phyloP scores from a whole-genome alignment of 2,113 vertebrate species.

The Corvus hawaiiensis region DNA sequence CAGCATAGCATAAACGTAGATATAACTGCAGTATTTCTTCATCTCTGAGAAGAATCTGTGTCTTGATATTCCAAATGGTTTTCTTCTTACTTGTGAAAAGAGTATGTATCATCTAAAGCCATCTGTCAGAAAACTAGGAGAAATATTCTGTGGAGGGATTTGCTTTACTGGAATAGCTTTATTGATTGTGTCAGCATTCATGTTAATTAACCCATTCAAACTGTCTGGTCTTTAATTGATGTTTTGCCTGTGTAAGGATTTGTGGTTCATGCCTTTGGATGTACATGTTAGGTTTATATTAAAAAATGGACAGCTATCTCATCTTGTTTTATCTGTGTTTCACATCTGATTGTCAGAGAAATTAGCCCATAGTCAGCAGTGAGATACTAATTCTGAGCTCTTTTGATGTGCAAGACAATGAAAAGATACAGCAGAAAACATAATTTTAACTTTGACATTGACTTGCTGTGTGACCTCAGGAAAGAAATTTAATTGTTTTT shows the following conservation, averaged over 20 bases:
- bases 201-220: conserved; percentile 40
- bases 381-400: not conserved
- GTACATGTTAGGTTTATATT: not conserved
- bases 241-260: conserved; percentile 20
- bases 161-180: conserved; percentile 3
- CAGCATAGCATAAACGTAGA: not conserved
- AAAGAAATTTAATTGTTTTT: not conserved
- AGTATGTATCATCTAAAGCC: not conserved
- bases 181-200: conserved; percentile 40
- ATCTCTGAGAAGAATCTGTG: not conserved
- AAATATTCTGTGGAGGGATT: not conserved
- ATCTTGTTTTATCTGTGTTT: not conserved
- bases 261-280: not conserved
- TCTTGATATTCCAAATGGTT: not conserved
- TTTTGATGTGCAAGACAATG: not conserved
- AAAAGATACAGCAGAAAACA: not conserved
- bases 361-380: not conserved
- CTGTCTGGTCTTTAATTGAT: conserved; percentile 24
- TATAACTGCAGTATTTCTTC: not conserved
- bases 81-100: not conserved
- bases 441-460: not conserved
- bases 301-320: not conserved
- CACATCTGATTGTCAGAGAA: not conserved
- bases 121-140: conserved; percentile 29
- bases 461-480: not conserved